Evolutionary conservation across 2,888 invertebrate species (phyloP), one percentile per base, ranked within the genome.

Genomic region (Melanostoma mellinum): DNA sequence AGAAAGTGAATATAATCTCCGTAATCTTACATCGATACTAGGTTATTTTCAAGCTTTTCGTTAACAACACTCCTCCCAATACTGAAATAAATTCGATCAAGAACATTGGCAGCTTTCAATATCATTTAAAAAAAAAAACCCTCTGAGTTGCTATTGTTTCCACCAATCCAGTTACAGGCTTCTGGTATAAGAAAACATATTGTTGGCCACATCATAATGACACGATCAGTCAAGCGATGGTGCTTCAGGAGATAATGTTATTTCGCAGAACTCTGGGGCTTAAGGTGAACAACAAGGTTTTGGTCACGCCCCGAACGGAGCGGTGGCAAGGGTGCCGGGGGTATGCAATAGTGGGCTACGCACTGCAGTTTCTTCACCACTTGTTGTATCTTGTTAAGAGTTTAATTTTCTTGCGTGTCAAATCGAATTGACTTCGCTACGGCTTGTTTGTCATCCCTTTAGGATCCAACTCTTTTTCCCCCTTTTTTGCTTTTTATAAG

Each of bases 221-320:
- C 78, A 78, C 73, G 72, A 78, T 78, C 72, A 78, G 72, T 78
- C 72, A 61, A 55, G 63, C 61, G 55, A 50, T 71, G 61, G 60
- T 76, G 46, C 35, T 40, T 4, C 32, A 46, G 20, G 36, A 48
- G 38, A 56, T 42, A 68, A 63, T 56, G 55, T 50, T 38, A 63
- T 63, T 67, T 72, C 63, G 36, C 50, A 56, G 63, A 71, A 63
- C 58, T 72, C 30, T 20, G 20, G 58, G 58, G 35, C 52, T 65
- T 65, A 78, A 78, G 72, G 78, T 63, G 78, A 74, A 74, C 56
- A 79, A 79, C 79, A 74, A 74, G 74, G 79, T 61, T 79, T 79
- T 79, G 74, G 67, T 79, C 79, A 79, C 79, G 79, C 79, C 79
- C 74, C 68, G 42, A 68, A 74, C 50, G n/a, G 38, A 48, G 36